Evolutionary conservation across 2,797 vertebrate genomes (phyloP).

Genomic region (Emydoidea blandingii): DNA sequence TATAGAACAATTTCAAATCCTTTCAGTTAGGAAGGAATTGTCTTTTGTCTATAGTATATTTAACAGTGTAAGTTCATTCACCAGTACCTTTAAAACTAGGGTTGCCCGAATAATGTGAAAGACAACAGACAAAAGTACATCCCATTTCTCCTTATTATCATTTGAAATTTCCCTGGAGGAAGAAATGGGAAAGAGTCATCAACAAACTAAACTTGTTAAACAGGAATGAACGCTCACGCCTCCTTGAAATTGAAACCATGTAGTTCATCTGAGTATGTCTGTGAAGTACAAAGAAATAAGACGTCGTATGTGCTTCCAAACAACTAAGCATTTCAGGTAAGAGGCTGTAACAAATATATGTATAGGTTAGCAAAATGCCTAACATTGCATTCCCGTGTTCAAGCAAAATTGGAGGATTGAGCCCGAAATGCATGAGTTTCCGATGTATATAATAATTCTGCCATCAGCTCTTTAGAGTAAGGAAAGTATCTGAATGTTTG

Average conservation of each 20-base stretch:
- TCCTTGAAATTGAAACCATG: conserved; percentile 29
- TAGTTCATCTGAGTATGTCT: conserved; percentile 3
- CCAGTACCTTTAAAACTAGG: accelerated
- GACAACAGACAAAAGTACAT: conserved; percentile 5
- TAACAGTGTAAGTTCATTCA: not conserved
- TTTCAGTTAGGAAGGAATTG: not conserved
- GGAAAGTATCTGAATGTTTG: not conserved
- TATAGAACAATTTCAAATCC: not conserved
- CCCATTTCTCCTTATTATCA: conserved; percentile 7
- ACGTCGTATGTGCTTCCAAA: conserved; percentile 8
- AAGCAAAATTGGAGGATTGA: not conserved
- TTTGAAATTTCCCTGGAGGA: conserved; percentile 54
- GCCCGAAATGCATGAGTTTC: accelerated
- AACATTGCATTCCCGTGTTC: accelerated
- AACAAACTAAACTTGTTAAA: conserved; percentile 60
- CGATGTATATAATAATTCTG: not conserved
- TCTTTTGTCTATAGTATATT: not conserved
- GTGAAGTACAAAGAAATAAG: conserved; percentile 19
- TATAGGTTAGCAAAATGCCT: not conserved
- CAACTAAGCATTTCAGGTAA: conserved; percentile 47
- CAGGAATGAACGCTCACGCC: conserved; percentile 64
- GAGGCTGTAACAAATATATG: conserved; percentile 22
- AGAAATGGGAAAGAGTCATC: conserved; percentile 43
- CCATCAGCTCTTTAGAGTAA: not conserved
- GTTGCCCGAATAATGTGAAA: not conserved